phyloP scores from a whole-genome alignment of 35 echinoderm and acorn worm species.

The Apostichopus californicus region DNA sequence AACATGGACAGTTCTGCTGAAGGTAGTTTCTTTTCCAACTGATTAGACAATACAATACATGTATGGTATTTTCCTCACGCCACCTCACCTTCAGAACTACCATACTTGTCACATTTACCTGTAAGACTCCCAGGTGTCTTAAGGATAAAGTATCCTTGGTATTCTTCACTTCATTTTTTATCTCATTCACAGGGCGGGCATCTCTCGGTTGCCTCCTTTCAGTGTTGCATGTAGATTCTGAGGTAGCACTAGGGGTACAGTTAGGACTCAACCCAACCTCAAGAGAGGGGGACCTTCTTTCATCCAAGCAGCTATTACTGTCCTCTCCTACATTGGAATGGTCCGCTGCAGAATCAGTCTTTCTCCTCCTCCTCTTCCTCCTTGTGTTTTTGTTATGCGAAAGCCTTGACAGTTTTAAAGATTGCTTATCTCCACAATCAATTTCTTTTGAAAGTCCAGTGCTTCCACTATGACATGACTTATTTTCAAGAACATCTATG shows the following conservation, averaged over 20 bases:
- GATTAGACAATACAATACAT: too few relatives aligned
- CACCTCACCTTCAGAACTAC: not conserved
- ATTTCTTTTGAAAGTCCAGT: not conserved
- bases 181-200: not conserved
- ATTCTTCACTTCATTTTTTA: not conserved
- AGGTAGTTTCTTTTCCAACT: too few relatives aligned
- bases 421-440: not conserved
- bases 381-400: not conserved
- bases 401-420: not conserved
- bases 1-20: too few relatives aligned
- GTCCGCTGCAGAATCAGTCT: not conserved
- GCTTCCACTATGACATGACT: not conserved
- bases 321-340: not conserved
- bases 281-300: not conserved
- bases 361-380: conserved; percentile 12
- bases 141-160: not conserved
- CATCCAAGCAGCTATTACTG: not conserved
- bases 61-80: not conserved
- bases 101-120: not conserved
- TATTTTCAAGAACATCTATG: not conserved
- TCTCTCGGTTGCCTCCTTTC: not conserved
- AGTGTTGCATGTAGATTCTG: not conserved
- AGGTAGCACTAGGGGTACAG: not conserved
- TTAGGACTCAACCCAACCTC: not conserved
- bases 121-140: not conserved